These are phyloP conservation scores for Dynastes tityus DNA, from an alignment of 2,888 invertebrate species.

Conservation along the genomic window DNA sequence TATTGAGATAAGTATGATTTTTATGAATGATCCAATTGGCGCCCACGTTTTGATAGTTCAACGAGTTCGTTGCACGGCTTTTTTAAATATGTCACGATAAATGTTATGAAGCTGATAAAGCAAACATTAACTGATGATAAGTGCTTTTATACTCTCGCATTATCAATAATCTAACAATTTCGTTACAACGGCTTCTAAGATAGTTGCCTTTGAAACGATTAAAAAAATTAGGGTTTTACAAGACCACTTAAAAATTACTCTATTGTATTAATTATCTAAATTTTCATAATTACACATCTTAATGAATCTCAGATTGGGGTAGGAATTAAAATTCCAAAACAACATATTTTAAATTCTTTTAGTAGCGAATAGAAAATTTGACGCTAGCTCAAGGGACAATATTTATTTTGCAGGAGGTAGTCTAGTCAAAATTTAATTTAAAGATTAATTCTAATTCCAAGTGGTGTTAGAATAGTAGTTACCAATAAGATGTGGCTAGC, in stretches of 20 bases:
- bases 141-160: neutral
- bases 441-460: too few species aligned
- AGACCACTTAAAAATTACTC: neutral
- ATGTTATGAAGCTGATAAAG: constrained; percentile 1
- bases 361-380: too few species aligned
- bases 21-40: constrained; percentile 31
- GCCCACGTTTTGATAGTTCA: constrained; percentile 22
- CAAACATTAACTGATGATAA: constrained; percentile 18
- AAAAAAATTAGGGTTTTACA: neutral
- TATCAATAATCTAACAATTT: constrained; percentile 23
- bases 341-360: too few species aligned
- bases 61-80: constrained; percentile 17
- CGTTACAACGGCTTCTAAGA: neutral
- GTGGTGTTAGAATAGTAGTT: too few species aligned
- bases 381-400: too few species aligned
- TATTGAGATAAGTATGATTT: neutral
- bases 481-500: too few species aligned
- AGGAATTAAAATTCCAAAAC: too few species aligned
- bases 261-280: neutral
- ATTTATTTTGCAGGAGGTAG: too few species aligned
- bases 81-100: constrained; percentile 33
- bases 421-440: too few species aligned
- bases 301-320: neutral
- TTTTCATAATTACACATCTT: neutral
- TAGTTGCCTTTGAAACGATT: constrained; percentile 1